Percentiles rank a stretch among this genome's conserved stretches.
Evolutionary conservation across 2,113 vertebrate species (phyloP).

Genomic region (Orthonyx spaldingii): DNA sequence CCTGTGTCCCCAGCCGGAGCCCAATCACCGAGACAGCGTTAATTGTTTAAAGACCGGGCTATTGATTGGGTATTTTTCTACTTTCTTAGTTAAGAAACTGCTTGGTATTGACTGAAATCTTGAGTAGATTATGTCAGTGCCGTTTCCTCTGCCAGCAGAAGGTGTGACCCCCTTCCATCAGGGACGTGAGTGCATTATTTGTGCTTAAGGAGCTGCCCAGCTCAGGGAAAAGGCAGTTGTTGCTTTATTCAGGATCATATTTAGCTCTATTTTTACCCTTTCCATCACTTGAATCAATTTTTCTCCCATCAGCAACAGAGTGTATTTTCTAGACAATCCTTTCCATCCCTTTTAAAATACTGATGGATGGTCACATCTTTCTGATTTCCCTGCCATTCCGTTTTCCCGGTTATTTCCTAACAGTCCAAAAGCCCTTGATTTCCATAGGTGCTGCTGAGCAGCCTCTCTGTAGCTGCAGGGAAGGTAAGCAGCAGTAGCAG

Average conservation of each 20-base stretch:
- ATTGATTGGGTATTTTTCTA: not conserved
- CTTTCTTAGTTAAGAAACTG: not conserved
- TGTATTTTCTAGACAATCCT: not conserved
- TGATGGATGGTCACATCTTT: fast-evolving
- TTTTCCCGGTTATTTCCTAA: not conserved
- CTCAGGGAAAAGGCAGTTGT: fast-evolving
- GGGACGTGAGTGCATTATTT: fast-evolving
- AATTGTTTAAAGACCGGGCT: not conserved
- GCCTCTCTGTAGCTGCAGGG: not conserved
- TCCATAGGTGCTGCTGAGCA: fast-evolving
- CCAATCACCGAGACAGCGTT: not conserved
- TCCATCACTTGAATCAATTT: not conserved
- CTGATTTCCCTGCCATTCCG: not conserved
- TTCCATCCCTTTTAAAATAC: not conserved
- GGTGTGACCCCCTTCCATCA: not conserved
- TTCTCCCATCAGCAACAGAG: not conserved
- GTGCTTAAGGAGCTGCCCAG: not conserved
- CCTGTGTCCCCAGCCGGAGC: not conserved
- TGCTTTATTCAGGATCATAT: not conserved
- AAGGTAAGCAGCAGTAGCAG: fast-evolving
- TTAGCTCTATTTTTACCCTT: not conserved
- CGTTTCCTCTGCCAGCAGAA: not conserved
- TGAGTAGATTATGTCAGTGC: fast-evolving
- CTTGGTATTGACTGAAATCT: not conserved
- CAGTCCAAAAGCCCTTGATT: not conserved